Conservation (phyloP, 2,113 vertebrate species). For the Piprites chloris region DNA sequence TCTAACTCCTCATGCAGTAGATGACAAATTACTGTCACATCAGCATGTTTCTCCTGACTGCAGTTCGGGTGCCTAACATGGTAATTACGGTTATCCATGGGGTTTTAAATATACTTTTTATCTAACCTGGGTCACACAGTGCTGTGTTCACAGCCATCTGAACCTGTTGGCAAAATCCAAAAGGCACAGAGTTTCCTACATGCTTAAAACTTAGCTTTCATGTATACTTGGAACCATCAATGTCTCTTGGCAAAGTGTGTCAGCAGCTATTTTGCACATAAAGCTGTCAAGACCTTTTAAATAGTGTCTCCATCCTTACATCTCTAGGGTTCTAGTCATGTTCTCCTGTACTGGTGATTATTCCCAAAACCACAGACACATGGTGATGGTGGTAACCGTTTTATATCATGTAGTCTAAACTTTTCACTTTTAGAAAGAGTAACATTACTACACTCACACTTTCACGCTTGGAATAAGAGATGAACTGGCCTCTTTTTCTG, state of each 20-base stretch:
- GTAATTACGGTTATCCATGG: neutral
- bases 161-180: neutral
- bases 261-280: neutral
- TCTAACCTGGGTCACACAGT: neutral
- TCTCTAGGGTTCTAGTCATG: neutral
- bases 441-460: neutral
- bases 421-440: neutral
- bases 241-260: neutral
- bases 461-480: neutral
- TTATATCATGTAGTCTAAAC: neutral
- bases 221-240: neutral
- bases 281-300: neutral
- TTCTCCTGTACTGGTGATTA: neutral
- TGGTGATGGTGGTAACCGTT: neutral
- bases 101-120: neutral
- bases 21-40: constrained; percentile 23
- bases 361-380: neutral
- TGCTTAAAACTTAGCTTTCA: neutral
- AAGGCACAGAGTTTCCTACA: neutral
- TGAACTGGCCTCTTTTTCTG: neutral
- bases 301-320: neutral
- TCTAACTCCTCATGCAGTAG: neutral
- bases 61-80: neutral
- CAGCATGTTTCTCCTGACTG: neutral
- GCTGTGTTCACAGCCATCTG: neutral